These are phyloP conservation scores for Neofelis nebulosa DNA, from an alignment of 2,113 vertebrate species.

Conservation along the genomic window DNA sequence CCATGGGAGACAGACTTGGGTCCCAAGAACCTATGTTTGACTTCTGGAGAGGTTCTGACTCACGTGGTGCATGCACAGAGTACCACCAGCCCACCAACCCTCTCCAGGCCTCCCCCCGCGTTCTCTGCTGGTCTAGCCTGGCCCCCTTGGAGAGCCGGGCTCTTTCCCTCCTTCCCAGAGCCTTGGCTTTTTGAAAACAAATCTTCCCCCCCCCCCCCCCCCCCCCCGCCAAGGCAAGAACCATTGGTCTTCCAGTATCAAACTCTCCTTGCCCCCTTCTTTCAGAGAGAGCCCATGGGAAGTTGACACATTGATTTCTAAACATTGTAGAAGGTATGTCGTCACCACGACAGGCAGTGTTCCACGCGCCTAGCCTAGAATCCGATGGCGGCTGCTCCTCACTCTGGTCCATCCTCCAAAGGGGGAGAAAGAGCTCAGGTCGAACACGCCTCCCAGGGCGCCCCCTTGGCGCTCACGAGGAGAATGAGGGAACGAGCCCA, in stretches of 20 bases:
- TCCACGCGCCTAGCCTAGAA: neutral
- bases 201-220: neutral
- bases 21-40: neutral
- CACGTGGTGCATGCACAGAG: accelerated
- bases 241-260: neutral
- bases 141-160: neutral
- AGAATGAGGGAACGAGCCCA: neutral
- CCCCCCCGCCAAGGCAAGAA: neutral
- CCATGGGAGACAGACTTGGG: accelerated
- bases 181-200: neutral
- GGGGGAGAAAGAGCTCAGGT: neutral
- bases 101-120: neutral
- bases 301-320: neutral
- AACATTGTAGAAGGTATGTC: accelerated
- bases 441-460: neutral
- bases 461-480: neutral
- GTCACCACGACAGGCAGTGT: neutral
- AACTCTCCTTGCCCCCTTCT: neutral
- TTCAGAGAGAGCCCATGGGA: neutral
- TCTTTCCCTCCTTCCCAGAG: neutral
- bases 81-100: accelerated
- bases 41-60: neutral
- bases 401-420: neutral
- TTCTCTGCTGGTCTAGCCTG: accelerated
- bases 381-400: neutral